Percentiles rank a stretch among this genome's conserved stretches.
phyloP scores from a whole-genome alignment of 2,113 vertebrate genomes.

The Salvelinus alpinus region DNA sequence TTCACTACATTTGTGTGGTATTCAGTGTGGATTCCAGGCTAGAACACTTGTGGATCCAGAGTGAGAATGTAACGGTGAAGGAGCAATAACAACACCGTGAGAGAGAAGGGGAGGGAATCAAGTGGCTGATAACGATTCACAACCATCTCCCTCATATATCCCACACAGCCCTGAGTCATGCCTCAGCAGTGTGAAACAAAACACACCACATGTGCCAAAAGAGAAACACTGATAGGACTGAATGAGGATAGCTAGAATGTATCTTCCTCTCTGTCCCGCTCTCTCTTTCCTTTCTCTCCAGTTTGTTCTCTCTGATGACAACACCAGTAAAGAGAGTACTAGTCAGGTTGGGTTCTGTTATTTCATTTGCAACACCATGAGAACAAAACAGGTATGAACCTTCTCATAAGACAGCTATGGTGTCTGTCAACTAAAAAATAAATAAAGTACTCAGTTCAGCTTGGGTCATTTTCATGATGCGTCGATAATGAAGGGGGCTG shows the following conservation, averaged over 20 bases:
- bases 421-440: not conserved
- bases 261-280: not conserved
- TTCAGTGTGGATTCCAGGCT: too few relatives aligned
- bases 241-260: not conserved
- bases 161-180: slow-evolving; percentile 2
- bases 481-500: too few relatives aligned
- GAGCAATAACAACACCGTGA: not conserved
- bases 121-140: slow-evolving; percentile 15
- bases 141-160: not conserved
- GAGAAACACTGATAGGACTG: not conserved
- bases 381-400: not conserved
- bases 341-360: slow-evolving; percentile 14
- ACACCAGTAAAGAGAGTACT: slow-evolving; percentile 4
- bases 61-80: not conserved
- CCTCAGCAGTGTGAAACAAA: slow-evolving; percentile 12
- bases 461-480: not conserved
- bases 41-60: not conserved
- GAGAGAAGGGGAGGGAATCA: slow-evolving; percentile 11
- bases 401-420: not conserved
- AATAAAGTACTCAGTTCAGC: not conserved
- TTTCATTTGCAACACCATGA: not conserved
- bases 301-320: not conserved
- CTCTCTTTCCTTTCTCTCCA: not conserved
- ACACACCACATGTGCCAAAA: slow-evolving; percentile 8
- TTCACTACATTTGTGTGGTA: too few relatives aligned